Conservation (phyloP, 2,888 invertebrate genomes). For the Rhabditoides inermis region DNA sequence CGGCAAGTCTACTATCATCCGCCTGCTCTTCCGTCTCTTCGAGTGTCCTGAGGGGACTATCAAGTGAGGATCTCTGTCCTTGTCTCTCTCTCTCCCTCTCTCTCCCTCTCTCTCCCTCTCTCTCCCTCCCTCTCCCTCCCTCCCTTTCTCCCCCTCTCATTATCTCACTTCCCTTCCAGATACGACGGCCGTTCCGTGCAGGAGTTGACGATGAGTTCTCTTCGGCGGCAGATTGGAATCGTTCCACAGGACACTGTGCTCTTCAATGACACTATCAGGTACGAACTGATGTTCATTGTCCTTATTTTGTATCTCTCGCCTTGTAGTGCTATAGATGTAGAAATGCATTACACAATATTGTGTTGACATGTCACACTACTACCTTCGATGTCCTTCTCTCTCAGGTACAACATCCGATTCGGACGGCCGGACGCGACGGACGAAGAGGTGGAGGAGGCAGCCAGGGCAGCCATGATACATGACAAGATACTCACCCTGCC, state of each 20-base stretch:
- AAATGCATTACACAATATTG: too few relatives aligned
- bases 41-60: conserved; percentile 51
- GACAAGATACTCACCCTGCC: conserved; percentile 82
- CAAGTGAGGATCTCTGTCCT: too few relatives aligned
- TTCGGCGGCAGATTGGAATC: conserved; percentile 57
- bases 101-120: too few relatives aligned
- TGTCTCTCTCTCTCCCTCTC: too few relatives aligned
- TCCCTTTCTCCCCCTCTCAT: too few relatives aligned
- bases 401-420: conserved; percentile 83
- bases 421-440: conserved; percentile 72
- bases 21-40: conserved; percentile 58
- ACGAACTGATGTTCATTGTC: conserved; percentile 1
- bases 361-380: background rate
- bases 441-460: conserved; percentile 77
- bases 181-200: too few relatives aligned
- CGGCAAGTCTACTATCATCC: conserved; percentile 58
- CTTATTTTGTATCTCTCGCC: background rate
- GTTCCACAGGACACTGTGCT: conserved; percentile 57
- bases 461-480: conserved; percentile 86
- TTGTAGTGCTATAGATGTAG: background rate
- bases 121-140: too few relatives aligned
- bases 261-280: conserved; percentile 52
- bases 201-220: conserved; percentile 56
- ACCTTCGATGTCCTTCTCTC: conserved; percentile 8
- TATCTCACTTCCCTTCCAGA: too few relatives aligned